Evolutionary conservation across 2,797 vertebrate genomes (phyloP).

Genomic region (Monodelphis domestica): DNA sequence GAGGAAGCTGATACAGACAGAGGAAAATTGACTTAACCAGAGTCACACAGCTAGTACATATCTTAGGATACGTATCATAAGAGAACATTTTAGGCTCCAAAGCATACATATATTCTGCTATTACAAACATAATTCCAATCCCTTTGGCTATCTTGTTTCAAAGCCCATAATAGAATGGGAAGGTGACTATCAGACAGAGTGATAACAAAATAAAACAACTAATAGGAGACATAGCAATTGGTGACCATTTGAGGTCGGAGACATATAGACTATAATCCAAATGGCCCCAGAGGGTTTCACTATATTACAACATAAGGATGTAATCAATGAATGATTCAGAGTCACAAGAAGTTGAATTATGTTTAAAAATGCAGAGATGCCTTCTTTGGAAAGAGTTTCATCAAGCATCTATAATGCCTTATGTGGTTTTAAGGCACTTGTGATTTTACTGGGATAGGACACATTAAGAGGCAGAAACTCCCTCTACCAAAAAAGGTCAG

Average conservation of each 20-base stretch:
- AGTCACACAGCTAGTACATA: no score
- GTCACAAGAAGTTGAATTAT: not conserved
- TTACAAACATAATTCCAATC: not conserved
- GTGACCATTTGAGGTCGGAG: not conserved
- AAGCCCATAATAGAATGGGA: not conserved
- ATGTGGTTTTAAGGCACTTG: not conserved
- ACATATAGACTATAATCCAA: not conserved
- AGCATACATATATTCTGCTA: not conserved
- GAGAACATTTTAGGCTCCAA: not conserved
- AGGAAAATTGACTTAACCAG: not conserved
- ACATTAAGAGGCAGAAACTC: not conserved
- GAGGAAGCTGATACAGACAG: not conserved
- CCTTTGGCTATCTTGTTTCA: not conserved
- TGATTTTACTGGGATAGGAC: not conserved
- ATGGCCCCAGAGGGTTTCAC: not conserved
- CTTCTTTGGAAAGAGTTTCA: not conserved
- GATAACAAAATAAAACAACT: not conserved
- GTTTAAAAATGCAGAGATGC: not conserved
- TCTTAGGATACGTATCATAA: not conserved
- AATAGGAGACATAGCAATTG: not conserved
- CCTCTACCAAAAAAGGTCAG: not conserved
- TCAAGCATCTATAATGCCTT: not conserved
- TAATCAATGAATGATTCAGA: not conserved
- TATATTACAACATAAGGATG: not conserved
- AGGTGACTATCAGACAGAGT: not conserved